Evolutionary conservation across 2,113 vertebrate genomes (phyloP).

Genomic region (Alexandromys fortis): DNA sequence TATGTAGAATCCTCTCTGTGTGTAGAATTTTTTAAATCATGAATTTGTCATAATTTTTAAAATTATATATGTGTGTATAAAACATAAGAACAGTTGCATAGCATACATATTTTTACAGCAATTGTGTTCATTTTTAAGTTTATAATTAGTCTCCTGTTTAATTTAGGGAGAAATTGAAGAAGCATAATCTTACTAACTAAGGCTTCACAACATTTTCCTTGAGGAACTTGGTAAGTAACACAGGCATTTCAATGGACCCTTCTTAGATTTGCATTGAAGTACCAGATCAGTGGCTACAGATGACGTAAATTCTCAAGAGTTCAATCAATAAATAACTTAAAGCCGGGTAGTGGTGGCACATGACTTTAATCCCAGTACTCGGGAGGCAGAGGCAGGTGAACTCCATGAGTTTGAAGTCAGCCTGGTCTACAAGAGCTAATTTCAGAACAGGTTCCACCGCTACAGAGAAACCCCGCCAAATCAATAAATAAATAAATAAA

Average conservation of each 20-base stretch:
- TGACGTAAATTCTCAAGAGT: conserved; percentile 15
- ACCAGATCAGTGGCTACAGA: background rate
- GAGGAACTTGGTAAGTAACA: background rate
- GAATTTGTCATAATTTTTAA: background rate
- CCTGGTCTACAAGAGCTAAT: no score
- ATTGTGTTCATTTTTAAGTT: background rate
- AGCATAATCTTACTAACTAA: background rate
- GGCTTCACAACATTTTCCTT: background rate
- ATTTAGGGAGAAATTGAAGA: background rate
- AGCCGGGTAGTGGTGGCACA: no score
- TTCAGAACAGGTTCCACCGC: no score
- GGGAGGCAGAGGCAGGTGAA: no score
- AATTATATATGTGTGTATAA: background rate
- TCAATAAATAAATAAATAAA: no score
- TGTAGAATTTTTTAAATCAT: background rate
- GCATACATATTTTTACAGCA: background rate
- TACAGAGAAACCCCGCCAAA: no score
- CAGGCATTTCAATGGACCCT: background rate
- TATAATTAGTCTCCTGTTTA: background rate
- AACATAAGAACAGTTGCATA: background rate
- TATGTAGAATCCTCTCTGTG: background rate
- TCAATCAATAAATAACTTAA: background rate
- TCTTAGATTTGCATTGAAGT: background rate
- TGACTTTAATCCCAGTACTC: no score
- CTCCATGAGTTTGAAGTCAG: no score